Conservation (phyloP, 2,113 vertebrate genomes). For the Oxyruncus cristatus region DNA sequence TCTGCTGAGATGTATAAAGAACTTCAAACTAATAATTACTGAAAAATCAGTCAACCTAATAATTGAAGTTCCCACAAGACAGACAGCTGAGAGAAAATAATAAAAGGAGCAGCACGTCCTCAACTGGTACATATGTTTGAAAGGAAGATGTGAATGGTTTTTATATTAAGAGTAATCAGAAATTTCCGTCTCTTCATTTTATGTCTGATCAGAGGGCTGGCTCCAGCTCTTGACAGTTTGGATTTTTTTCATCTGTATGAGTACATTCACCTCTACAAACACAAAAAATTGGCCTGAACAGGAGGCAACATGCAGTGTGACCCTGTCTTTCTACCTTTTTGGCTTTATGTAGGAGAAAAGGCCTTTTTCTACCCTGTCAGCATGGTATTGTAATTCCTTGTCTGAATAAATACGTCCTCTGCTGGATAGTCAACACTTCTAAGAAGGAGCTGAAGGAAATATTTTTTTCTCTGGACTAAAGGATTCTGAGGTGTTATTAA, state of each 20-base stretch:
- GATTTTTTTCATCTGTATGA: neutral
- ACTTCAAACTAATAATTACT: neutral
- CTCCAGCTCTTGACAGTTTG: neutral
- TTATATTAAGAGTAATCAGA: neutral
- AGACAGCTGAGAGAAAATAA: neutral
- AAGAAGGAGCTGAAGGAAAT: neutral
- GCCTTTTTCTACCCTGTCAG: neutral
- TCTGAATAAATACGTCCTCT: neutral
- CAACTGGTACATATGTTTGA: neutral
- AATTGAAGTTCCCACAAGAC: neutral
- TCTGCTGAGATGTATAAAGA: neutral
- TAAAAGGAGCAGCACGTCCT: neutral
- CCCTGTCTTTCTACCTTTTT: neutral
- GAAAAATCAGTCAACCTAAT: neutral
- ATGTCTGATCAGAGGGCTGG: neutral
- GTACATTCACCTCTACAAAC: neutral
- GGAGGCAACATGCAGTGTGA: neutral
- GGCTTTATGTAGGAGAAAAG: neutral
- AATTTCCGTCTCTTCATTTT: neutral
- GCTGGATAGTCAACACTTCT: neutral
- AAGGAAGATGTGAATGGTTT: neutral
- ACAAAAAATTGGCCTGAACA: neutral
- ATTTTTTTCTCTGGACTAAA: neutral
- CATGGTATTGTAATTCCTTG: neutral
- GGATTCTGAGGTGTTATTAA: neutral